A percentile compares a stretch with the other conserved stretches of the same genome.
These are phyloP conservation scores for Rhagonycha lutea DNA, from an alignment of 2,888 invertebrate genomes.

Conservation along the genomic window DNA sequence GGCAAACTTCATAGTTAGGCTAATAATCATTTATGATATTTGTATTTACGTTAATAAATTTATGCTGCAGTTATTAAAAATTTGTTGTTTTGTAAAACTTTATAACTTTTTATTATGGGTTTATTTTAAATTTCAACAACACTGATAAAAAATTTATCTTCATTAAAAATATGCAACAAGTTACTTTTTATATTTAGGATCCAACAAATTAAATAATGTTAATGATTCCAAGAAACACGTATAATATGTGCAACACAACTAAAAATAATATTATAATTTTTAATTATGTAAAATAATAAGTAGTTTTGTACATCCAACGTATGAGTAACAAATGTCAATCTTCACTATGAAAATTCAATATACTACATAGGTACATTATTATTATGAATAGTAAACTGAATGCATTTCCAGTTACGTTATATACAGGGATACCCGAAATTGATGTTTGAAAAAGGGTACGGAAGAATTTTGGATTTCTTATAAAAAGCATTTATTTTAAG, in stretches of 20 bases:
- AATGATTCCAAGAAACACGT: not conserved
- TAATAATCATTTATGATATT: not conserved
- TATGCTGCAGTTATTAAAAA: not conserved
- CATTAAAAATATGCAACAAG: not conserved
- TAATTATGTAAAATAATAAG: too few species aligned
- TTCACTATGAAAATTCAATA: too few species aligned
- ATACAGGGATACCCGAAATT: not conserved
- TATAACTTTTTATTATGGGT: not conserved
- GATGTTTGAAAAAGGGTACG: not conserved
- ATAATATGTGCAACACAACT: not conserved
- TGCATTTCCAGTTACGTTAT: not conserved
- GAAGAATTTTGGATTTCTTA: not conserved
- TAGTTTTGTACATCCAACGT: too few species aligned
- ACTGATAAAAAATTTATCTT: not conserved
- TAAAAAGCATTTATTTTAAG: not conserved
- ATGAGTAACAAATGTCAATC: too few species aligned
- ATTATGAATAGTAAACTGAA: not conserved
- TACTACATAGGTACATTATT: too few species aligned
- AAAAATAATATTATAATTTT: not conserved
- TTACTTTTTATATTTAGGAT: not conserved
- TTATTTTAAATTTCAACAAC: not conserved
- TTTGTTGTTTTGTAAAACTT: not conserved
- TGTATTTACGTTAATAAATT: not conserved
- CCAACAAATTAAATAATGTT: not conserved
- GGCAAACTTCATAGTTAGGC: not conserved